Base-by-base conservation (phyloP, 1,140 invertebrate genomes). In the Nylanderia fulva region DNA sequence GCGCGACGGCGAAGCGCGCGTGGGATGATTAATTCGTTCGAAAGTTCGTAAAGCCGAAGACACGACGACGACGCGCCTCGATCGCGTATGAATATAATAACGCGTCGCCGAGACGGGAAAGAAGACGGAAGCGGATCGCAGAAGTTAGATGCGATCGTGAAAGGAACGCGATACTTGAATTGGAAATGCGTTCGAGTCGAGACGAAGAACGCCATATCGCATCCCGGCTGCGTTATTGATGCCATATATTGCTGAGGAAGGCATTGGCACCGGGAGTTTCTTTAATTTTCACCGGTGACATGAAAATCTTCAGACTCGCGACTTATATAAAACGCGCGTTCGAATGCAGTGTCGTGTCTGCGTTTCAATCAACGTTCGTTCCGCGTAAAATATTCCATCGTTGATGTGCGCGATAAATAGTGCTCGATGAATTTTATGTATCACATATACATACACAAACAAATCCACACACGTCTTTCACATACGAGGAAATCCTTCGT, bases 11-110 rank as follows among this genome's bases (percentile, higher is more conserved):
- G 24, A 82, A 54, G 42, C 75, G 85, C 75, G 85, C 79, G 74
- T 54, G 33, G 60, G 77, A 74, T 84, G 88, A 89, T 89, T 89
- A 86, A 89, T 89, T 84, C 85, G 74, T 87, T 82, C 56, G 75
- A 84, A 90, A 89, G 85, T 90, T 90, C 48, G 27, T 77, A 15
- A 88, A 76, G 58, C 24, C 58, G 76, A 52, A 48, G 85, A 85
- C 45, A 48, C 60, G 83, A 45, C 18, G 56, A 48, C 60, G 83
- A 45, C 18, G 56, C 33, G 64, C 36, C 8, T 74, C 66, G 76
- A 18, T 85, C 76, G 63, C 13, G 29, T 74, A 86, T 72, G 71
- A 74, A 86, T 80, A 84, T 84, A 84, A 84, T 82, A 71, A 68
- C 24, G 68, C 24, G 60, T 8, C 36, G 36, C 45, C 45, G 11